Conservation (phyloP, 2,797 vertebrate genomes). For the Steatocranus sp. region DNA sequence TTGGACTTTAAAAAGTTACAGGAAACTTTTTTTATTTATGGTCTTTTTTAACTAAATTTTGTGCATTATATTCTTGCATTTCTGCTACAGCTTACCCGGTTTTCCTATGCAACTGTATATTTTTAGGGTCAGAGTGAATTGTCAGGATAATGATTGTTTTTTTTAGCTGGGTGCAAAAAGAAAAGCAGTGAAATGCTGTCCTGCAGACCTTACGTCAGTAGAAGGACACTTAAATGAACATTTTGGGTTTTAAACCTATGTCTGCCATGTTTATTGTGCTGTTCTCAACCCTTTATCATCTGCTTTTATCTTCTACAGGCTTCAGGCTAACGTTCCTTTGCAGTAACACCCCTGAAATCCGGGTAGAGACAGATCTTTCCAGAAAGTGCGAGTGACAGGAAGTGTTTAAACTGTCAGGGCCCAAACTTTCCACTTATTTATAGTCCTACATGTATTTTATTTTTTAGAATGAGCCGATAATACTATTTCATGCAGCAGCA, state of each 20-base stretch:
- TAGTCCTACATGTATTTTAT: fast-evolving
- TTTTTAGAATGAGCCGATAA: fast-evolving
- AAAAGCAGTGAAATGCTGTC: neutral
- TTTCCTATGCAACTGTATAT: fast-evolving
- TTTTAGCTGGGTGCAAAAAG: neutral
- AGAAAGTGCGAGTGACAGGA: neutral
- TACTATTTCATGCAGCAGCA: neutral
- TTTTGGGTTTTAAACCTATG: neutral
- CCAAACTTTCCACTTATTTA: fast-evolving
- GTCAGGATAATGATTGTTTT: neutral
- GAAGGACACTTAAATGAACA: neutral
- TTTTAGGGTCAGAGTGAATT: neutral
- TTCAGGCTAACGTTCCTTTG: neutral
- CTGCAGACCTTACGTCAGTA: fast-evolving
- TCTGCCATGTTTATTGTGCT: neutral
- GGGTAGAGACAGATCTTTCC: neutral
- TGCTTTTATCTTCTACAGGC: neutral
- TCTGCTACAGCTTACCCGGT: fast-evolving
- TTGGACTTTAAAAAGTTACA: neutral
- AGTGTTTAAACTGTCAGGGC: neutral
- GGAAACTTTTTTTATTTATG: neutral
- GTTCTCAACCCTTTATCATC: neutral
- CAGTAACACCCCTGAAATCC: fast-evolving
- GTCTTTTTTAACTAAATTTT: neutral
- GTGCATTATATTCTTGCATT: neutral